Evolutionary conservation across 2,113 vertebrate species (phyloP).

Genomic region (Calonectris borealis): DNA sequence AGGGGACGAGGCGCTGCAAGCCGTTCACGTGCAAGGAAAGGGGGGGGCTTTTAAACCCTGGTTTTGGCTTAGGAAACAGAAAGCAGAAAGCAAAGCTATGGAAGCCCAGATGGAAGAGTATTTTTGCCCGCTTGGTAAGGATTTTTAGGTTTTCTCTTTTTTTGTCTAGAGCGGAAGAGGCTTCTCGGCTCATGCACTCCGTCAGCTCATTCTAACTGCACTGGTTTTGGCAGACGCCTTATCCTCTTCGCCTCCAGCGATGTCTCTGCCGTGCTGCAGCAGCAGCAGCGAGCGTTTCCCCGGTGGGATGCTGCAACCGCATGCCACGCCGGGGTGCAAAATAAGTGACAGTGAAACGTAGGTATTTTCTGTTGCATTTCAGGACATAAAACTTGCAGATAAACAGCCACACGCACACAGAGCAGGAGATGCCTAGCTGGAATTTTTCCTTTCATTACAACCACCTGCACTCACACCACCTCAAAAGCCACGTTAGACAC

Average conservation of each 20-base stretch:
- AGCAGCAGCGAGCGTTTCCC: not conserved
- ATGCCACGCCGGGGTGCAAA: not conserved
- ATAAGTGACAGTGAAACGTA: not conserved
- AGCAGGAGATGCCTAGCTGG: not conserved
- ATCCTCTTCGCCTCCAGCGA: not conserved
- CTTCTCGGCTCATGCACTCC: slow-evolving; percentile 21
- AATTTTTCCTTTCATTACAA: not conserved
- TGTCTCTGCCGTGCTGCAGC: not conserved
- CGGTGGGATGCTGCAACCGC: not conserved
- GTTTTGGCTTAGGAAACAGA: slow-evolving; percentile 40
- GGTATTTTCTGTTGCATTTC: not conserved
- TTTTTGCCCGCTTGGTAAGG: not conserved
- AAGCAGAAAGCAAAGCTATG: slow-evolving; percentile 76
- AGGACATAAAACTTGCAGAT: not conserved
- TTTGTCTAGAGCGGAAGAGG: not conserved
- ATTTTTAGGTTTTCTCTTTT: not conserved
- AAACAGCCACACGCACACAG: slow-evolving; percentile 1
- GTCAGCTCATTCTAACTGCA: not conserved
- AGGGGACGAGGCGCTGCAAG: slow-evolving; percentile 72
- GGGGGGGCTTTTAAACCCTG: not conserved
- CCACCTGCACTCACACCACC: not conserved
- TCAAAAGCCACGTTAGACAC: not conserved
- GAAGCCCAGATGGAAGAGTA: slow-evolving; percentile 60
- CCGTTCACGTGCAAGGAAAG: slow-evolving; percentile 64
- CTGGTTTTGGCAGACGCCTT: not conserved